phyloP scores from a whole-genome alignment of 64 coral and sea anemone species.

The Pocillopora verrucosa region DNA sequence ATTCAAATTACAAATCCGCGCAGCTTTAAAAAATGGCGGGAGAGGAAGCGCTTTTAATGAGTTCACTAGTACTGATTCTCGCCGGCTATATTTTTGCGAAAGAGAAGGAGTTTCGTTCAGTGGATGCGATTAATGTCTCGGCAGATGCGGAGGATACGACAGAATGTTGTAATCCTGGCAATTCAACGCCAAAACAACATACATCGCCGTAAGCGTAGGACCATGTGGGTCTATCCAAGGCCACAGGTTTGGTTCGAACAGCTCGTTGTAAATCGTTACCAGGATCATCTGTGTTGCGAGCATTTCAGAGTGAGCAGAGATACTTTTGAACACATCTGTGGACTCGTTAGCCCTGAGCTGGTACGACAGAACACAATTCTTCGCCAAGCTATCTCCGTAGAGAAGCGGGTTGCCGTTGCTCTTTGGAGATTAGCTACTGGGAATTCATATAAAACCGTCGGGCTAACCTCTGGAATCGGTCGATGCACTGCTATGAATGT shows the following conservation, averaged over 20 bases:
- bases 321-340: no score
- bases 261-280: conserved; percentile 22
- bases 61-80: no score
- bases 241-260: conserved; percentile 20
- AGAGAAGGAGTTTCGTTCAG: conserved; percentile 15
- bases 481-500: no score
- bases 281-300: conserved; percentile 41
- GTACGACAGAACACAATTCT: conserved; percentile 33
- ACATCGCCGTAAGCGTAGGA: conserved; percentile 4
- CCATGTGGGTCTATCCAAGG: conserved; percentile 20
- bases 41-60: no score
- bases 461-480: no score
- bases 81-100: no score
- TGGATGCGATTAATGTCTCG: conserved; percentile 10
- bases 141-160: conserved; percentile 18
- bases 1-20: conserved; percentile 28
- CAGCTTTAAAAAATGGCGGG: conserved; percentile 22
- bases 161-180: conserved; percentile 22
- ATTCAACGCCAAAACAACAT: conserved; percentile 29
- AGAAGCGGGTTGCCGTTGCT: conserved; percentile 25
- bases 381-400: conserved; percentile 31
- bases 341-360: conserved; percentile 40
- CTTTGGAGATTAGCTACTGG: no score
- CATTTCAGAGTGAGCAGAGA: conserved; percentile 50
- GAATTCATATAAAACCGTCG: no score